These are phyloP conservation scores for Minunthozetes semirufus DNA, from an alignment of 2,888 invertebrate genomes.

Conservation along the genomic window DNA sequence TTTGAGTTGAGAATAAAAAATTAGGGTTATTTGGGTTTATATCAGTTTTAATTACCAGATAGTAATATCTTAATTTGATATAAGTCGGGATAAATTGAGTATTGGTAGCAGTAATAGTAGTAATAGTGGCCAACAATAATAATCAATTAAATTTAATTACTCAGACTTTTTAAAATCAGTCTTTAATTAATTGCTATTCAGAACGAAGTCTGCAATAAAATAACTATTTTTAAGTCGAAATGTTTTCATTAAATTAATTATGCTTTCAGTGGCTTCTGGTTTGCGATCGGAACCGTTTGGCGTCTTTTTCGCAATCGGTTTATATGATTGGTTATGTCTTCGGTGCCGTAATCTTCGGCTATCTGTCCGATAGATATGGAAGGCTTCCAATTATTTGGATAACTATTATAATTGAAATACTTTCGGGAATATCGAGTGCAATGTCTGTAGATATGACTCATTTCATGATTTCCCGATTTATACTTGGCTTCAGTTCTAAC, in stretches of 20 bases:
- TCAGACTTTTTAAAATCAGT: too few species aligned
- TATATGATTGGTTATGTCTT: conserved; percentile 41
- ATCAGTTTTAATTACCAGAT: too few species aligned
- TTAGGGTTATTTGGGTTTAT: too few species aligned
- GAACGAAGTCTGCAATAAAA: too few species aligned
- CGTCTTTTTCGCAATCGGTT: conserved; percentile 40
- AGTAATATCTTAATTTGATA: too few species aligned
- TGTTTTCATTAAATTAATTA: neutral
- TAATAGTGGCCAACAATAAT: too few species aligned
- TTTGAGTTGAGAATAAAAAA: too few species aligned
- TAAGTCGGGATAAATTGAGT: too few species aligned
- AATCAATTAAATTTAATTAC: too few species aligned
- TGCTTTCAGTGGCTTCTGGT: conserved; percentile 40
- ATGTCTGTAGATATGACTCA: conserved; percentile 5
- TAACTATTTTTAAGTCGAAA: neutral
- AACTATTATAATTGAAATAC: conserved; percentile 20
- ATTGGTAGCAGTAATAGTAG: too few species aligned
- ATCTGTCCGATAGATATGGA: conserved; percentile 40
- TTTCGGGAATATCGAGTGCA: neutral
- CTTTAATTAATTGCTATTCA: too few species aligned
- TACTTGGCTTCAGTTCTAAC: conserved; percentile 58
- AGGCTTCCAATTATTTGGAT: neutral
- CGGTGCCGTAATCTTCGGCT: conserved; percentile 38
- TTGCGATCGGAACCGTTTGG: conserved; percentile 39
- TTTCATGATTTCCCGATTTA: conserved; percentile 59